Conservation (phyloP, 2,888 invertebrate species). For the Spodoptera picta region DNA sequence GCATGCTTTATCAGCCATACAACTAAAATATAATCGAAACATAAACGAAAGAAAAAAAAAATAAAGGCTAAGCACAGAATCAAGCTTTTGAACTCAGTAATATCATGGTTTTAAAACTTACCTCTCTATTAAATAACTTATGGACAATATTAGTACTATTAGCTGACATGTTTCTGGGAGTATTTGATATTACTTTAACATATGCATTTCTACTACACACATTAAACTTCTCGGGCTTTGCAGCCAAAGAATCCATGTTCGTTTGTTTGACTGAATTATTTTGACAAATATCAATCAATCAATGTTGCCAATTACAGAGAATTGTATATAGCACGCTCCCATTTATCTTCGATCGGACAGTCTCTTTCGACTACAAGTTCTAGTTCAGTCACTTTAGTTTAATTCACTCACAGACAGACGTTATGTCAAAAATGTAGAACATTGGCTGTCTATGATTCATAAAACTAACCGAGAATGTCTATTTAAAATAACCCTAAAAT, state of each 20-base stretch:
- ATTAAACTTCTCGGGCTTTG: slow-evolving; percentile 74
- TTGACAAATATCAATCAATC: slow-evolving; percentile 64
- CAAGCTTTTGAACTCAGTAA: slow-evolving; percentile 55
- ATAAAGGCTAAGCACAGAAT: slow-evolving; percentile 58
- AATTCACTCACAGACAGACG: slow-evolving; percentile 29
- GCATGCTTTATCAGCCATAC: slow-evolving; percentile 28
- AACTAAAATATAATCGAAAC: slow-evolving; percentile 37
- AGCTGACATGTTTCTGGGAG: slow-evolving; percentile 66
- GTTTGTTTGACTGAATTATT: slow-evolving; percentile 84
- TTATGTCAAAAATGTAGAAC: not conserved
- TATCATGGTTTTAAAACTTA: slow-evolving; percentile 70
- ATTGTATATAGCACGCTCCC: slow-evolving; percentile 9
- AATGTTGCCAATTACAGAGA: slow-evolving; percentile 61
- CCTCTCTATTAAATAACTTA: slow-evolving; percentile 90
- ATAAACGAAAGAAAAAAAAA: slow-evolving; percentile 52
- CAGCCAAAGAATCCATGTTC: slow-evolving; percentile 85
- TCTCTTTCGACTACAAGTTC: no score
- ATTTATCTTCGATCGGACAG: no score
- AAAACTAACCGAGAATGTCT: slow-evolving; percentile 15
- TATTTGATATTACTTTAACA: slow-evolving; percentile 68
- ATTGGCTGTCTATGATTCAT: not conserved
- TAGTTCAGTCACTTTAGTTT: not conserved
- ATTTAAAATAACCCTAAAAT: not conserved
- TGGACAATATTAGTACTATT: slow-evolving; percentile 79
- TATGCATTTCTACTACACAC: slow-evolving; percentile 70